These are phyloP conservation scores for Morone chrysops DNA, from an alignment of 2,113 vertebrate species.

Conservation along the genomic window DNA sequence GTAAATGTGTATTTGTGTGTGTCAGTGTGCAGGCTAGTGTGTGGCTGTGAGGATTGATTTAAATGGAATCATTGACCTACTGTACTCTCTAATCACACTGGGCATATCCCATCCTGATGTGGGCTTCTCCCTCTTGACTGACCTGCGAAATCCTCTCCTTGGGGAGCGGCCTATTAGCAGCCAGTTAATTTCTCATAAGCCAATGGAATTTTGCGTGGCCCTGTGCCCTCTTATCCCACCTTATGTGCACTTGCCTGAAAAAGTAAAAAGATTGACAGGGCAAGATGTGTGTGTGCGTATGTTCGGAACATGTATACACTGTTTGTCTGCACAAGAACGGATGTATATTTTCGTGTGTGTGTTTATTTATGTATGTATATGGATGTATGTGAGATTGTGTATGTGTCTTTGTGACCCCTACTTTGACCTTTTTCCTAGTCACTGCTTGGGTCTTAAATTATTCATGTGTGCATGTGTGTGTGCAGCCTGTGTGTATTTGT, in stretches of 20 bases:
- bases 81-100: slow-evolving; percentile 75
- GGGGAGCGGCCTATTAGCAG: slow-evolving; percentile 74
- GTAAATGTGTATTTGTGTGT: slow-evolving; percentile 7
- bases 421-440: slow-evolving; percentile 79
- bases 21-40: slow-evolving; percentile 37
- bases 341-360: slow-evolving; percentile 52
- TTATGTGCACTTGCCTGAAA: slow-evolving; percentile 31
- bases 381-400: slow-evolving; percentile 75
- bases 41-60: slow-evolving; percentile 64
- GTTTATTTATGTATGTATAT: slow-evolving; percentile 77
- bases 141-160: slow-evolving; percentile 66
- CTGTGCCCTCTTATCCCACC: slow-evolving; percentile 56
- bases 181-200: slow-evolving; percentile 79
- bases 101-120: slow-evolving; percentile 66
- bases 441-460: slow-evolving; percentile 81
- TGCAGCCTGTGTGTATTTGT: slow-evolving; percentile 29
- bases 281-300: slow-evolving; percentile 14
- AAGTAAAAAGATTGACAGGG: slow-evolving; percentile 37
- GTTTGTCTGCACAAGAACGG: slow-evolving; percentile 26
- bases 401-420: slow-evolving; percentile 77
- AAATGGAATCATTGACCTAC: slow-evolving; percentile 78
- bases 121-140: slow-evolving; percentile 64
- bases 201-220: slow-evolving; percentile 48
- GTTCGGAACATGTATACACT: slow-evolving; percentile 14
- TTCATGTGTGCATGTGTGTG: slow-evolving; percentile 77